phyloP scores from a whole-genome alignment of 2,113 vertebrate genomes.

The Steatornis caripensis region DNA sequence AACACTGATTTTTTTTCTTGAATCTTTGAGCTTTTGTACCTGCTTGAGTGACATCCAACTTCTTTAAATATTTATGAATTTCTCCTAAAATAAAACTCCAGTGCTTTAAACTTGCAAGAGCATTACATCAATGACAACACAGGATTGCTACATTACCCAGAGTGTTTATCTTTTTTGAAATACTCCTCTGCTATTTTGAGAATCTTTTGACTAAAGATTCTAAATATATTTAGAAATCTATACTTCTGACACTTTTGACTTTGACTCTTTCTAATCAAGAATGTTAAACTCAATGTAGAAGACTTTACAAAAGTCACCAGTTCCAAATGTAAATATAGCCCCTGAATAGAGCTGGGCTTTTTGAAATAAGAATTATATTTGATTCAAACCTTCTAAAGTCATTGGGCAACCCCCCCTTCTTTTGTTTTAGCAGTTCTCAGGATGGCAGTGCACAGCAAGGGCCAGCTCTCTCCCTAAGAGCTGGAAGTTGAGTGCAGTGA shows the following conservation, averaged over 20 bases:
- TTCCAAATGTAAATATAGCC: background rate
- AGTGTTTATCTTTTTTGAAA: background rate
- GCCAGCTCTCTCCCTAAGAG: background rate
- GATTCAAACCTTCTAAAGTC: background rate
- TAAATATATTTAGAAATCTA: slow-evolving; percentile 43
- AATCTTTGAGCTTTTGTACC: background rate
- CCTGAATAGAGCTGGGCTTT: background rate
- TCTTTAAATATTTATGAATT: background rate
- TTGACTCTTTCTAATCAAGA: background rate
- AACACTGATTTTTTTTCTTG: background rate
- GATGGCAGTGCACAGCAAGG: background rate
- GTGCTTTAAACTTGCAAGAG: slow-evolving; percentile 3
- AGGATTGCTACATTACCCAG: background rate
- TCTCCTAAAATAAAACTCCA: background rate
- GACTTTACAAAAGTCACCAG: background rate
- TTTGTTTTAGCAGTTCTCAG: background rate
- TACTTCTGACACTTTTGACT: slow-evolving; percentile 11
- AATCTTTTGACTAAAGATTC: slow-evolving; percentile 4
- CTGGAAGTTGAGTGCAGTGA: accelerated
- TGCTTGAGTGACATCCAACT: background rate
- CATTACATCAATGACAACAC: background rate
- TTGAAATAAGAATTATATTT: background rate
- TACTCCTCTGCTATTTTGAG: slow-evolving; percentile 47
- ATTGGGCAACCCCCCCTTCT: accelerated
- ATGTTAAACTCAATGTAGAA: background rate